Base-by-base conservation (phyloP, 2,113 vertebrate genomes). In the Sceloporus undulatus region DNA sequence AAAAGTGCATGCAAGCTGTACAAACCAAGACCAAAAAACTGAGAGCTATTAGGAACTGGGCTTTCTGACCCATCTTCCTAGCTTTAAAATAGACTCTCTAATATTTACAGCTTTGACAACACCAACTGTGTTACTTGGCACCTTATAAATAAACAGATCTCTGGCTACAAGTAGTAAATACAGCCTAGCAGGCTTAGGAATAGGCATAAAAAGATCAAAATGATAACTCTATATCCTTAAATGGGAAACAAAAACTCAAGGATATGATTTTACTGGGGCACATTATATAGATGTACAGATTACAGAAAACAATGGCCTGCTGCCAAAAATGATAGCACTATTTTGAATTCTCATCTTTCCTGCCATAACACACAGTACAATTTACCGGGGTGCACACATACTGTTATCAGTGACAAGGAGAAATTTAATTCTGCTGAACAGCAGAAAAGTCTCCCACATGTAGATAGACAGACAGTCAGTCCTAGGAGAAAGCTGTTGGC, bases 141-240 rank as follows among this genome's bases (percentile, higher is more conserved):
- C 87, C 87, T 68, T 77, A 66, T 84, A 86, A 74, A 27, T 40
- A 65, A 66, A 76, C 75, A 85, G 48, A 3, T 34, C 86, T 91
- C 80, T 56, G 68, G 14, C 74, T 71, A 73, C 5, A 78, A 87
- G 56, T 74, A 76, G 2, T 38, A 34, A 78, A 79, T 78, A n/a
- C 9, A 68, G 2, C 66, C 78, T 68, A 77, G 23, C 14, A 66
- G 71, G 40, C 34, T 79, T 9, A 29, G 27, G 66, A 66, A 82
- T 29, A 52, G 3, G 54, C 2, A 62, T 85, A 80, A 92, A 81
- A 10, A 75, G 21, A 5, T 66, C 25, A 82, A 81, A 70, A 59
- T 18, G 18, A 62, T 13, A n/a, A 80, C n/a, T 83, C 59, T 11
- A 38, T 34, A 52, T 83, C 38, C 2, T 76, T 66, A 3, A 76